Conservation (phyloP, 2,888 invertebrate genomes). For the Pristionchus fissidentatus region DNA sequence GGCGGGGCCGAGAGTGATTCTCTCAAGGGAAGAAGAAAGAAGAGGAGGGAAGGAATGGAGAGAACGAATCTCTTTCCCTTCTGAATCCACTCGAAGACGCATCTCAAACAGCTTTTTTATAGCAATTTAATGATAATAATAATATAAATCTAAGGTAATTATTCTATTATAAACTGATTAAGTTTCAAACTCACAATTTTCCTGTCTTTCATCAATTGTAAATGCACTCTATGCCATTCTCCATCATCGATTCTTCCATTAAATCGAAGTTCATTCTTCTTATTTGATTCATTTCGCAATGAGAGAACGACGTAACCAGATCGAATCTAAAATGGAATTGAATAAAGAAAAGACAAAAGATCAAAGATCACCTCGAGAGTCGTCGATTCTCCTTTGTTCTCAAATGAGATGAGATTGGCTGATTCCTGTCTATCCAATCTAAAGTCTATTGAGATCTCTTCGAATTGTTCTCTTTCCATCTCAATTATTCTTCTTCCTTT, state of each 20-base stretch:
- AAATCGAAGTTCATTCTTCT: conserved; percentile 17
- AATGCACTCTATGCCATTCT: conserved; percentile 17
- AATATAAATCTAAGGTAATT: too few species aligned
- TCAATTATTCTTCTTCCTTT: background rate
- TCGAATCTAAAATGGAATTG: background rate
- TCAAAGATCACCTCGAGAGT: conserved; percentile 5
- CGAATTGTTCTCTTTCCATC: background rate
- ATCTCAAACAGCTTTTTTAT: conserved; percentile 32
- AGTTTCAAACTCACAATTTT: conserved; percentile 2
- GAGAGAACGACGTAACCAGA: conserved; percentile 7
- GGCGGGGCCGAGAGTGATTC: conserved; percentile 15
- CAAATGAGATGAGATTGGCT: background rate
- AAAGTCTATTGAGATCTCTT: conserved; percentile 27
- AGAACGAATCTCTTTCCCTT: conserved; percentile 55
- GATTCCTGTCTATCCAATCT: background rate
- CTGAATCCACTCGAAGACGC: conserved; percentile 56
- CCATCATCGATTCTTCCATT: conserved; percentile 4
- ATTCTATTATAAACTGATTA: background rate
- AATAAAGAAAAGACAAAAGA: background rate
- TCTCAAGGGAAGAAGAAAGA: conserved; percentile 1
- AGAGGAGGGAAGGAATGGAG: conserved; percentile 42
- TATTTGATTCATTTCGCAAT: conserved; percentile 16
- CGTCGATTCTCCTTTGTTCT: conserved; percentile 10
- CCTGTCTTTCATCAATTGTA: conserved; percentile 18
- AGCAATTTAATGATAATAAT: too few species aligned